phyloP scores from a whole-genome alignment of 2,797 vertebrate genomes.

The Scolopax rusticola region DNA sequence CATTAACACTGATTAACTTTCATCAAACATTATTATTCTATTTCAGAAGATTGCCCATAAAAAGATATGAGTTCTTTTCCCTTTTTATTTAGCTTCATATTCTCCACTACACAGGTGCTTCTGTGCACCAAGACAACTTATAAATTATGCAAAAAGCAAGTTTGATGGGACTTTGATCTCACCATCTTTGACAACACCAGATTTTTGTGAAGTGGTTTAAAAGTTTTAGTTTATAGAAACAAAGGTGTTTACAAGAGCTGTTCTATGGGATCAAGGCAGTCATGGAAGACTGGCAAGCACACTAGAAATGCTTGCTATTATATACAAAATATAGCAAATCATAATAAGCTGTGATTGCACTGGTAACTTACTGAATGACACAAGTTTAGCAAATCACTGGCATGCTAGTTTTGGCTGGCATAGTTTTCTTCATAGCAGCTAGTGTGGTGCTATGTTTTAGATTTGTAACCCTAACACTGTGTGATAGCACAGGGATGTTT shows the following conservation, averaged over 20 bases:
- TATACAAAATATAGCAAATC: not conserved
- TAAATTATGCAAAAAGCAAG: not conserved
- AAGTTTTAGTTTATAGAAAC: not conserved
- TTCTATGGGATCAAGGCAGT: not conserved
- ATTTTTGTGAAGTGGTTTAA: not conserved
- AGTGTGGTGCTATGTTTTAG: not conserved
- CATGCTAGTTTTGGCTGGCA: not conserved
- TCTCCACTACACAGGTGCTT: not conserved
- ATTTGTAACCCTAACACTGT: rapidly evolving
- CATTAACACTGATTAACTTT: not conserved
- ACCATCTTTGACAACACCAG: not conserved
- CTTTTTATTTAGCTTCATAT: not conserved
- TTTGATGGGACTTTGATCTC: not conserved
- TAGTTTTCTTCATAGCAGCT: rapidly evolving
- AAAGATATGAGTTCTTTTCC: not conserved
- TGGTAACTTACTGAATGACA: not conserved
- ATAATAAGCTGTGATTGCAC: not conserved
- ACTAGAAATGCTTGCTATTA: not conserved
- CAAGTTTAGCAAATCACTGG: not conserved
- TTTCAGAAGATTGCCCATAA: not conserved
- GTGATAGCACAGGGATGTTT: not conserved
- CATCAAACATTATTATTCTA: not conserved
- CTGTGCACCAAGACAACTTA: not conserved
- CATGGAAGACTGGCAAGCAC: not conserved
- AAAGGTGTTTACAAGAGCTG: not conserved